Evolutionary conservation across 2,113 vertebrate species (phyloP).

Genomic region (Silurus asotus): DNA sequence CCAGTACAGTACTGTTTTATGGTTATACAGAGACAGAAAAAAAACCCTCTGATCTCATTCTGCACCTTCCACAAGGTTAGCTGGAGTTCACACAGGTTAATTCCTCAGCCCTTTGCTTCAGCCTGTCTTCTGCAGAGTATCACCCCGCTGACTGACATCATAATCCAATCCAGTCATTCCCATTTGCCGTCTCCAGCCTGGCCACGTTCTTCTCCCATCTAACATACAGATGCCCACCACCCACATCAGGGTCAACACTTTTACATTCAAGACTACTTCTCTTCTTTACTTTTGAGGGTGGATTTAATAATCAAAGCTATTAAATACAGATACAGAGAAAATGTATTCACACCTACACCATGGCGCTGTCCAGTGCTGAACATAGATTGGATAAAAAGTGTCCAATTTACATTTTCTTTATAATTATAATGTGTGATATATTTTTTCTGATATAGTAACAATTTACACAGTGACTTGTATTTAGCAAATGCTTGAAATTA

Average conservation of each 20-base stretch:
- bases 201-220: constrained; percentile 34
- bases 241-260: constrained; percentile 55
- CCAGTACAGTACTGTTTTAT: not conserved
- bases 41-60: not conserved
- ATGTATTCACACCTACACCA: not conserved
- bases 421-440: not conserved
- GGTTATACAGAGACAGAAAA: not conserved
- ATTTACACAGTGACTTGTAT: no score
- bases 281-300: constrained; percentile 7
- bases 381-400: not conserved
- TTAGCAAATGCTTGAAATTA: not conserved
- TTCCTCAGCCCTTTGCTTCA: not conserved
- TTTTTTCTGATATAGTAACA: not conserved
- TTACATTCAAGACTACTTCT: constrained; percentile 58
- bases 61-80: not conserved
- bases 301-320: constrained; percentile 61
- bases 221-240: constrained; percentile 60
- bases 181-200: constrained; percentile 40
- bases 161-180: constrained; percentile 38
- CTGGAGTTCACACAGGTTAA: not conserved
- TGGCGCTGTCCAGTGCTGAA: not conserved
- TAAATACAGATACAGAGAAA: constrained; percentile 45
- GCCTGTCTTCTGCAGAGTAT: not conserved
- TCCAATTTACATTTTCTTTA: not conserved
- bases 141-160: constrained; percentile 16